Percentiles rank a stretch among this genome's conserved stretches.
phyloP scores from a whole-genome alignment of 2,113 vertebrate genomes.

The Paratilapia polleni region DNA sequence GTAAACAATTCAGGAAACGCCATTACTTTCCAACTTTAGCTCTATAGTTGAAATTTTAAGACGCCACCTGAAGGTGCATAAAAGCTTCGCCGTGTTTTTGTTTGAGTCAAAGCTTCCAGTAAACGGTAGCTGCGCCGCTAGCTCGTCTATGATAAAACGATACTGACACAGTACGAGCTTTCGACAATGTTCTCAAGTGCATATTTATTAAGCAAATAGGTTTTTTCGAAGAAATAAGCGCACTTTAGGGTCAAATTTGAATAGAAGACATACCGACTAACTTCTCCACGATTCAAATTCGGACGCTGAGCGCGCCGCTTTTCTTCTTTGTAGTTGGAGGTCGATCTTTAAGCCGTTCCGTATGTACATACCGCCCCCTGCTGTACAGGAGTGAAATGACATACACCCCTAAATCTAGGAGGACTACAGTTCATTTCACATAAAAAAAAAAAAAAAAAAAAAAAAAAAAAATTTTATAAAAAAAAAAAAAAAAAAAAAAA shows the following conservation, averaged over 20 bases:
- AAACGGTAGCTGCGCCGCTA: not conserved
- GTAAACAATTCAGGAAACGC: not conserved
- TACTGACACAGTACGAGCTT: not conserved
- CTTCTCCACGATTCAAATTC: constrained; percentile 31
- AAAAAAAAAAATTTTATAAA: too few species aligned
- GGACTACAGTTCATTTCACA: not conserved
- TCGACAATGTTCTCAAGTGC: accelerated
- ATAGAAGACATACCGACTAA: not conserved
- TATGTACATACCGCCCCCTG: not conserved
- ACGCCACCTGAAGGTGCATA: too few species aligned
- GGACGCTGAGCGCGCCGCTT: not conserved
- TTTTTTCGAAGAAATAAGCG: not conserved
- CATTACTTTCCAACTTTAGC: not conserved
- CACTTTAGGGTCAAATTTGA: not conserved
- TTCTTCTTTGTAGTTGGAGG: constrained; percentile 19
- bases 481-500: too few species aligned
- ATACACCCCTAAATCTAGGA: not conserved
- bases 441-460: too few species aligned
- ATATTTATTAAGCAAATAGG: not conserved
- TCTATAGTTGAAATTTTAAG: not conserved
- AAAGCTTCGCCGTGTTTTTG: not conserved
- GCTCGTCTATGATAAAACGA: not conserved
- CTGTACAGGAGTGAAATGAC: not conserved
- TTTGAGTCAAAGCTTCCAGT: not conserved
- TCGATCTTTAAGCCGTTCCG: too few species aligned